Conservation (phyloP, 2,888 invertebrate species). For the Oscheius sp. region DNA sequence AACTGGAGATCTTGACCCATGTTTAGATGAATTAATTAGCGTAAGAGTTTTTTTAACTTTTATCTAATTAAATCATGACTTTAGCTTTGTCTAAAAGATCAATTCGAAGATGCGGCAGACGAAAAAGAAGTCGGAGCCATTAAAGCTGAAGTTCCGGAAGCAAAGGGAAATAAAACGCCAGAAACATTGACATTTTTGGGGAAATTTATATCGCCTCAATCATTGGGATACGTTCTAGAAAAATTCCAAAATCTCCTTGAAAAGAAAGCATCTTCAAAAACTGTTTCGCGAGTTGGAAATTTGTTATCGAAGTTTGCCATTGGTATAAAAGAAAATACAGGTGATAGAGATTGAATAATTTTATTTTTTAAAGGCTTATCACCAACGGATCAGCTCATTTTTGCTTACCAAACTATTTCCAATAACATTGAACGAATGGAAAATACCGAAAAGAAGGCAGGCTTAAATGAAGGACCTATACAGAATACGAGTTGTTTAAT, state of each 20-base stretch:
- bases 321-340: constrained; percentile 83
- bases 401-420: constrained; percentile 40
- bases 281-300: constrained; percentile 81
- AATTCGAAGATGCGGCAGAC: constrained; percentile 86
- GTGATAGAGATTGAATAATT: background rate
- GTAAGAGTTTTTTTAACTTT: constrained; percentile 71
- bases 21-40: constrained; percentile 81
- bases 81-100: constrained; percentile 76
- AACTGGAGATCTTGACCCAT: constrained; percentile 82
- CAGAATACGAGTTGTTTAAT: constrained; percentile 79
- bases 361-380: background rate
- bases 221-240: constrained; percentile 36
- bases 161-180: constrained; percentile 81
- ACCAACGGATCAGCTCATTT: constrained; percentile 22
- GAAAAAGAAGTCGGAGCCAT: constrained; percentile 91
- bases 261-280: constrained; percentile 77
- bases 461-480: constrained; percentile 28
- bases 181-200: constrained; percentile 85
- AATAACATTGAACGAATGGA: constrained; percentile 46
- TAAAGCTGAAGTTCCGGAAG: constrained; percentile 77
- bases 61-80: background rate
- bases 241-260: constrained; percentile 60
- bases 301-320: constrained; percentile 56
- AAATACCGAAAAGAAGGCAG: constrained; percentile 37
- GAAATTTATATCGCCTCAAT: constrained; percentile 80